These are phyloP conservation scores for Zaprionus camerounensis DNA, from an alignment of 1,140 invertebrate genomes.

Conservation along the genomic window DNA sequence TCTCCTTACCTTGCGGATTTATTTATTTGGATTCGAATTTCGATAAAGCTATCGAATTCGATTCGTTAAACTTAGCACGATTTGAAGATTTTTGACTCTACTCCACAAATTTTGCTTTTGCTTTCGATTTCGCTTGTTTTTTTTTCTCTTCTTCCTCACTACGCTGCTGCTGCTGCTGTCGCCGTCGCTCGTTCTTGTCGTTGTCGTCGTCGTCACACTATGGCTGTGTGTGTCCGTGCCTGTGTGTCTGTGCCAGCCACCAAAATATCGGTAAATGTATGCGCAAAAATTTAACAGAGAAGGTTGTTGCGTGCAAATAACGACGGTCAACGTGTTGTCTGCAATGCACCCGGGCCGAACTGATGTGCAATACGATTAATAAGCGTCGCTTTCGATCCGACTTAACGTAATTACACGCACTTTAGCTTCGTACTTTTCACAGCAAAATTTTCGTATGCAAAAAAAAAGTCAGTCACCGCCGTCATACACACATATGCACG, in stretches of 20 bases:
- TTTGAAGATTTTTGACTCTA: constrained; percentile 26
- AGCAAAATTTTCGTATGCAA: constrained; percentile 46
- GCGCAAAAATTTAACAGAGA: constrained; percentile 57
- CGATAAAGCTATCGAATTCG: constrained; percentile 7
- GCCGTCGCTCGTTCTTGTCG: constrained; percentile 33
- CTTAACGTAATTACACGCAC: constrained; percentile 38
- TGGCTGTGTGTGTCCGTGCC: constrained; percentile 28
- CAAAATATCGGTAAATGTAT: constrained; percentile 76
- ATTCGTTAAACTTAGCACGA: constrained; percentile 30
- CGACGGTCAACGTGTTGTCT: constrained; percentile 59
- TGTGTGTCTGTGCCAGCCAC: constrained; percentile 40
- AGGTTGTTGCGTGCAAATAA: constrained; percentile 56
- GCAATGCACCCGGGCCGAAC: constrained; percentile 30
- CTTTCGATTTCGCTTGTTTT: constrained; percentile 52
- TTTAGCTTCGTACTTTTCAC: constrained; percentile 35
- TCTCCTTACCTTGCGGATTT: constrained; percentile 12
- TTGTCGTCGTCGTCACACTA: constrained; percentile 37
- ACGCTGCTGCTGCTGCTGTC: constrained; percentile 15
- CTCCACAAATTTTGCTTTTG: constrained; percentile 35
- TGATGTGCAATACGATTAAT: constrained; percentile 26
- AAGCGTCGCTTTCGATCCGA: constrained; percentile 30
- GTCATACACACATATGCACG: constrained; percentile 39
- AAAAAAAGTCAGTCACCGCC: constrained; percentile 35
- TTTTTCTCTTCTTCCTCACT: constrained; percentile 37
- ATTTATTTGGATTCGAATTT: constrained; percentile 8